Evolutionary conservation across 2,113 vertebrate genomes (phyloP).

Genomic region (Numida meleagris): DNA sequence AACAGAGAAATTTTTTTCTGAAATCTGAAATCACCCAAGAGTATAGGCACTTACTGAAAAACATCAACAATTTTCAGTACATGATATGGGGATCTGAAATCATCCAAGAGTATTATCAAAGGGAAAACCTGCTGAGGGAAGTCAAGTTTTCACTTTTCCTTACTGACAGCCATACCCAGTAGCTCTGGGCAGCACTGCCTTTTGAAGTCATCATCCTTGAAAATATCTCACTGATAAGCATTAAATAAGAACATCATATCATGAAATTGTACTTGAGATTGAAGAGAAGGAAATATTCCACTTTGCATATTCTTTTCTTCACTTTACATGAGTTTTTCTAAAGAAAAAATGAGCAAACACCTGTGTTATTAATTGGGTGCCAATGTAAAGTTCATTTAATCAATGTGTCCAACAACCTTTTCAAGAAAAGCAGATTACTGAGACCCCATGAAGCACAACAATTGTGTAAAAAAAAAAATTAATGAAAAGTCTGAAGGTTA

Average conservation of each 20-base stretch:
- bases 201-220: neutral
- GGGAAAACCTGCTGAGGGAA: neutral
- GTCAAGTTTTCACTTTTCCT: neutral
- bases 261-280: neutral
- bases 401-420: neutral
- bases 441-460: neutral
- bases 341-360: neutral
- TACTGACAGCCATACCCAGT: neutral
- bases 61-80: neutral
- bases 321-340: neutral
- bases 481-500: neutral
- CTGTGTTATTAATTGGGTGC: neutral
- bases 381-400: neutral
- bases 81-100: neutral
- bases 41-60: neutral
- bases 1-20: neutral
- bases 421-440: neutral
- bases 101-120: neutral
- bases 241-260: neutral
- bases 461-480: neutral
- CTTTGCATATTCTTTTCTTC: neutral
- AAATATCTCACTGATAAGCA: neutral
- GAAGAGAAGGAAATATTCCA: neutral
- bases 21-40: too few relatives aligned
- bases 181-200: neutral